Conservation (phyloP, 2,113 vertebrate species). For the Corythornis vintsioides region DNA sequence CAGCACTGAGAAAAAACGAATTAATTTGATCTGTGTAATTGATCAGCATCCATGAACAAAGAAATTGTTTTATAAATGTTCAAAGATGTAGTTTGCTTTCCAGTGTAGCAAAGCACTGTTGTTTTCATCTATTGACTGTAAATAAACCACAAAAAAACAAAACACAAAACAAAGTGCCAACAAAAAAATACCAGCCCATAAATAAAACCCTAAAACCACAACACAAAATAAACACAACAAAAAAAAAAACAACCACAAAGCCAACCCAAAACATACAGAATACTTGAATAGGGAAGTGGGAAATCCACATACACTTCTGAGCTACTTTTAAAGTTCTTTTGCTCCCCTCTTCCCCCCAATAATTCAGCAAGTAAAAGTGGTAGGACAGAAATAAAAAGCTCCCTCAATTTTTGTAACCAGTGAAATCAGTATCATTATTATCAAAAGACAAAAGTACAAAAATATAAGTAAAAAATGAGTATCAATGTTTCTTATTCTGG, state of each 20-base stretch:
- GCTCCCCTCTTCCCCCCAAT: background rate
- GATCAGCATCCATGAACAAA: background rate
- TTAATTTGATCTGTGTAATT: background rate
- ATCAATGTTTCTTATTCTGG: background rate
- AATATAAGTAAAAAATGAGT: background rate
- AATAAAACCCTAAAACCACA: too few relatives aligned
- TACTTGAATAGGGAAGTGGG: background rate
- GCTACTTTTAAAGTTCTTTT: background rate
- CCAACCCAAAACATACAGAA: background rate
- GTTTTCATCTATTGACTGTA: background rate
- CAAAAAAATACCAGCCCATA: too few relatives aligned
- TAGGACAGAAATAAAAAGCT: background rate
- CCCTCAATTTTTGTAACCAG: background rate
- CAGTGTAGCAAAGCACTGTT: background rate
- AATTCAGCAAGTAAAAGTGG: background rate
- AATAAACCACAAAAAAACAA: background rate
- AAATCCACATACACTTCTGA: background rate
- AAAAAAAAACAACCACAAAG: background rate
- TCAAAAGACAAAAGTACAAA: background rate
- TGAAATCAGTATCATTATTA: background rate
- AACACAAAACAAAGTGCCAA: too few relatives aligned
- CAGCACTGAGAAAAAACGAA: background rate
- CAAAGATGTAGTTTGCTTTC: background rate
- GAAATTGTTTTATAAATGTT: background rate
- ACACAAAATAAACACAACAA: too few relatives aligned